Evolutionary conservation across 2,888 invertebrate genomes (phyloP), one percentile per base, ranked within the genome.

Genomic region (Microplitis deprimator): DNA sequence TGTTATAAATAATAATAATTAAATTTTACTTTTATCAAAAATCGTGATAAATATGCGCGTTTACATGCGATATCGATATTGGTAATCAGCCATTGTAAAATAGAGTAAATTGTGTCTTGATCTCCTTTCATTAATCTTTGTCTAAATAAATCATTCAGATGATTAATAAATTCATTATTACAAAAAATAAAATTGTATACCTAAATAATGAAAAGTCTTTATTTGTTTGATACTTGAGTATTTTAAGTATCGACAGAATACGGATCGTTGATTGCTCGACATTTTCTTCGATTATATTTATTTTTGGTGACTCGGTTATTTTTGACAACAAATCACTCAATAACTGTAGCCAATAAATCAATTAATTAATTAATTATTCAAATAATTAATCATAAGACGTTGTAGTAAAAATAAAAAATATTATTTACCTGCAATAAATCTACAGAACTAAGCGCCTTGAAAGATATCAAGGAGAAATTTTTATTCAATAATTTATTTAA

Each of bases 401-500:
- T 20, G 20, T 29, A 20, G 20, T 20, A 29, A 29, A 29, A 50
- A 50, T 50, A 13, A 13, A 4, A 50, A 50, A 10, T 50, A 50
- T 29, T 4, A 29, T 50, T 50, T 50, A 50, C 91, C 91, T 96
- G 96, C 20, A 97, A 89, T 77, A 97, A 91, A 85, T 95, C 94
- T 80, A 94, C 93, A 68, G 94, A 93, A 79, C 93, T 93, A 78
- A 97, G 90, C 5, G 95, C 93, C 90, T 97, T 97, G 89, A 97
- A 96, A 82, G 95, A 95, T 85, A 97, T 95, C 79, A 97, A 90
- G 86, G 96, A 96, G 85, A 94, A 95, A 85, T 93, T 94, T 84
- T 94, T 94, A 73, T 92, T 93, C 83, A 96, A 93, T 68, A 92
- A 91, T 83, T 93, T 92, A 87, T 96, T 96, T 79, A 97, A 87